Base-by-base conservation (phyloP, 2,888 invertebrate genomes). In the Alloscopus bannaensis region DNA sequence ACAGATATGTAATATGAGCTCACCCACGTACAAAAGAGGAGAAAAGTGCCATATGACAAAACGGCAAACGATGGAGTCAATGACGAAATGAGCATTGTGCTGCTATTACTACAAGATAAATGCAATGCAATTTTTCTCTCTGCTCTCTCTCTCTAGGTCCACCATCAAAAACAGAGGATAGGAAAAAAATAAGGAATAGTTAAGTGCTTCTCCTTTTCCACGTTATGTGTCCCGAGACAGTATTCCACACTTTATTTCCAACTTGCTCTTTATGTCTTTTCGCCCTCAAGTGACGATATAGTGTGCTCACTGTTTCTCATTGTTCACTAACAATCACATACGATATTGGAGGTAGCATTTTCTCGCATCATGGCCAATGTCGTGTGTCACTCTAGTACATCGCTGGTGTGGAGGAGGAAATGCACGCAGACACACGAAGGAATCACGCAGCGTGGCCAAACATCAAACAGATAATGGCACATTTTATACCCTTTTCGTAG, bases 211-310 rank as follows among this genome's bases (percentile, higher is more conserved):
- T 60, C 73, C 70, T 64, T 71, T 80, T 59, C 57, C 59, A 64
- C 81, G 81, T 84, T 84, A 84, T 83, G 84, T 80, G 84, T 84
- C 84, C 84, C 84, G 81, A 72, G 84, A 81, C 82, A 80, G 81
- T 80, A 81, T 80, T 83, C 76, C 60, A 79, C 83, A 81, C 79
- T 80, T 82, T 77, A 57, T 77, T 73, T 60, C 64, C 50, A 75
- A 75, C 68, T 75, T 66, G 55, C 29, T 65, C 69, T 75, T 65
- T 71, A 66, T 66, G 71, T 75, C 65, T 75, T 60, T 59, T 76
- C 52, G 65, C 52, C 70, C 69, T 70, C 64, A 65, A 73, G 73
- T 73, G 71, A 71, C 62, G 40, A 64, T 47, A 65, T 47, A 71
- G n/a, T n/a, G n/a, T 59, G 69, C 69, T 57, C 57, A 26, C 47